Percentiles rank a stretch among this genome's conserved stretches.
phyloP scores from a whole-genome alignment of 2,113 vertebrate species.

The Gasterosteus nipponicus region DNA sequence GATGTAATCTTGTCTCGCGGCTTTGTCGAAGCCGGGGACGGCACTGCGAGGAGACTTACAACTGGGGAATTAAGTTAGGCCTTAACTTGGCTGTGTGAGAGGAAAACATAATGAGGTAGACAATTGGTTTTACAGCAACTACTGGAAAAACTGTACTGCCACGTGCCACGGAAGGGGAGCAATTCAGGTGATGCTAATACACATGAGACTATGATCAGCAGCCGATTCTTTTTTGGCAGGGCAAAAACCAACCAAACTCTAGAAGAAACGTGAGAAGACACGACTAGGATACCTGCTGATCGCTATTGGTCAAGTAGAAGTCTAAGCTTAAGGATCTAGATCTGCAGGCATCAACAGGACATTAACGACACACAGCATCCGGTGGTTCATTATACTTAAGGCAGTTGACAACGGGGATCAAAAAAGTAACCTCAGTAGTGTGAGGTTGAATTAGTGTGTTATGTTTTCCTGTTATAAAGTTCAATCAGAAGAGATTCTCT shows the following conservation, averaged over 20 bases:
- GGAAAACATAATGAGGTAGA: conserved; percentile 30
- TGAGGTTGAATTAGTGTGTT: conserved; percentile 8
- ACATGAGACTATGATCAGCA: not conserved
- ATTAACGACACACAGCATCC: conserved; percentile 47
- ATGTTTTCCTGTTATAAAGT: not conserved
- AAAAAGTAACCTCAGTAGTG: not conserved
- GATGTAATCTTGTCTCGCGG: conserved; percentile 50
- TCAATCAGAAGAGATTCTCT: not conserved
- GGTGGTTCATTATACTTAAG: conserved; percentile 13
- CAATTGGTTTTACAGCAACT: conserved; percentile 1
- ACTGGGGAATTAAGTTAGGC: conserved; percentile 55
- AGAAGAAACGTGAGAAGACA: not conserved
- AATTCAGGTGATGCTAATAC: not conserved
- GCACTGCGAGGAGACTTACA: conserved; percentile 28
- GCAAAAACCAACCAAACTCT: not conserved
- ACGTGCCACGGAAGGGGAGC: not conserved
- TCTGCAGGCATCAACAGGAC: conserved; percentile 15
- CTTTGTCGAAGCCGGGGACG: conserved; percentile 31
- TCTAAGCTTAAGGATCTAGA: conserved; percentile 15
- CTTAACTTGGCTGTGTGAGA: conserved; percentile 22
- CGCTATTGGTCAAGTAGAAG: conserved; percentile 31
- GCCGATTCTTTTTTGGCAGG: not conserved
- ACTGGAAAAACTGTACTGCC: not conserved
- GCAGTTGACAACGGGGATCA: conserved; percentile 24
- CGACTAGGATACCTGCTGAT: conserved; percentile 1